Percentiles rank a stretch among this genome's conserved stretches.
phyloP scores from a whole-genome alignment of 2,113 vertebrate genomes.

The Peromyscus polionotus region DNA sequence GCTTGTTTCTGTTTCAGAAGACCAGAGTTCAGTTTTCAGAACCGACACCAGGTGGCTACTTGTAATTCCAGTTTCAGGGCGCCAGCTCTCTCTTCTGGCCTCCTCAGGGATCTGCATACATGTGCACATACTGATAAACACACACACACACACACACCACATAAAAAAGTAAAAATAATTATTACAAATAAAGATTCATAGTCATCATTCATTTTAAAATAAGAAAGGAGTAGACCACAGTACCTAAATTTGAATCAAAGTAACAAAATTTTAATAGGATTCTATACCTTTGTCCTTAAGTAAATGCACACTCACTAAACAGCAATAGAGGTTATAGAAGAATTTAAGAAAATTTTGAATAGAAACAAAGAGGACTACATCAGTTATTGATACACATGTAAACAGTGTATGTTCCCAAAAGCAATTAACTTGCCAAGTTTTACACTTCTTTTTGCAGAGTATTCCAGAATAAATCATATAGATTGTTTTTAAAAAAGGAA shows the following conservation, averaged over 20 bases:
- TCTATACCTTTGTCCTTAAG: neutral
- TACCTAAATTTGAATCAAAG: neutral
- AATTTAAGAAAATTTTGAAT: neutral
- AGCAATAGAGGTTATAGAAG: neutral
- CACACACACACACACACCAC: neutral
- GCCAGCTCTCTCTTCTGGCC: neutral
- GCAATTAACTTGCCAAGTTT: neutral
- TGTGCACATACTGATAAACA: neutral
- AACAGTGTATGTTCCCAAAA: neutral
- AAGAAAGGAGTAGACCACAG: neutral
- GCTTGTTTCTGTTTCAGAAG: neutral
- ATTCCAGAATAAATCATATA: neutral
- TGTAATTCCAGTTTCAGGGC: neutral
- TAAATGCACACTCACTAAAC: neutral
- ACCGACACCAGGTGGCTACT: neutral
- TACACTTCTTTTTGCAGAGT: neutral
- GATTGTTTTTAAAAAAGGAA: neutral
- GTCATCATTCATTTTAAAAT: neutral
- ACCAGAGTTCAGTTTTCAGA: neutral
- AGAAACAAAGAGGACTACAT: neutral
- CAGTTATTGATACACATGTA: neutral
- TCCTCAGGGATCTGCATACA: neutral
- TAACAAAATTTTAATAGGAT: neutral
- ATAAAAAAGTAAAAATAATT: neutral
- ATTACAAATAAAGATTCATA: neutral